Evolutionary conservation across 2,113 vertebrate species (phyloP).

Genomic region (Todiramphus saurophagus): DNA sequence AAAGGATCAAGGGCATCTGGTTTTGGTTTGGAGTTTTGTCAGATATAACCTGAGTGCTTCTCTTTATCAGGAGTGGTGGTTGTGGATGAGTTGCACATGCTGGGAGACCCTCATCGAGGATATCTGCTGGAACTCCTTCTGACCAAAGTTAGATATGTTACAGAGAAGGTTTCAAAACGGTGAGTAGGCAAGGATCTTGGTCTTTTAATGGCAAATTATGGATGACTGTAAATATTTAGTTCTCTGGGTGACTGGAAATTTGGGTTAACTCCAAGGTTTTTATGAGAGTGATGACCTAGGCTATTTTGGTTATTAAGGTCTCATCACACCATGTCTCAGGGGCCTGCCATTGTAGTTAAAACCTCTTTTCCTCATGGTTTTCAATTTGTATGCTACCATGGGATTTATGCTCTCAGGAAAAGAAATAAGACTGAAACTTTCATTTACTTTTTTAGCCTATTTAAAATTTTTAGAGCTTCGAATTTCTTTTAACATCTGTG

Average conservation of each 20-base stretch:
- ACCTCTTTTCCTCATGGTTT: background rate
- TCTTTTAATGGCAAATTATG: background rate
- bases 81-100: constrained; percentile 95
- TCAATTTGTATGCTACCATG: background rate
- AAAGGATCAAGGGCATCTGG: background rate
- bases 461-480: background rate
- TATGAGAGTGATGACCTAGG: background rate
- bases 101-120: constrained; percentile 91
- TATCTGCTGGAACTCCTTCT: constrained; percentile 93
- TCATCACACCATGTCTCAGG: background rate
- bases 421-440: background rate
- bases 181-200: constrained; percentile 51
- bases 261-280: background rate
- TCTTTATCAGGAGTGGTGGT: constrained; percentile 87
- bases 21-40: background rate
- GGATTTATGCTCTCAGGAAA: background rate
- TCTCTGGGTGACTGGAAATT: background rate
- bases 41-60: background rate
- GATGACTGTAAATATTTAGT: background rate
- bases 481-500: background rate
- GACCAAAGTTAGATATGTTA: constrained; percentile 91
- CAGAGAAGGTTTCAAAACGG: constrained; percentile 79
- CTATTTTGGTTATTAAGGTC: background rate
- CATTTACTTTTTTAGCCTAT: background rate
- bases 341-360: background rate